These are phyloP conservation scores for Scaptomyza polygonia DNA, from an alignment of 2,888 invertebrate species.

Conservation along the genomic window DNA sequence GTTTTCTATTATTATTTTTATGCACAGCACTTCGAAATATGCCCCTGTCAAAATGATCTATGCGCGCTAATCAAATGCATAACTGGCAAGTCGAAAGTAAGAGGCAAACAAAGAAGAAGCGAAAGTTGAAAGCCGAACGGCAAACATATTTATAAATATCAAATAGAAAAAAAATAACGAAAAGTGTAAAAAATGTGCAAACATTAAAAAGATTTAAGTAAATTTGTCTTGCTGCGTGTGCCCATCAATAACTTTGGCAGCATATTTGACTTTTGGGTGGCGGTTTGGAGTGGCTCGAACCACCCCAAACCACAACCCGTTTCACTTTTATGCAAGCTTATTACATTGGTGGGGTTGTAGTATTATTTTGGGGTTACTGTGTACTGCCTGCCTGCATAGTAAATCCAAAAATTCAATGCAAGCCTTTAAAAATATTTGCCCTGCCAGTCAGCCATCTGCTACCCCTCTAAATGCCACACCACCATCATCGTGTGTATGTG, in stretches of 20 bases:
- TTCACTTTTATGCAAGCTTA: constrained; percentile 21
- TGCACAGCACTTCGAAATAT: constrained; percentile 31
- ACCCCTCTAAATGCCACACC: constrained; percentile 8
- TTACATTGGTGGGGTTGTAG: constrained; percentile 29
- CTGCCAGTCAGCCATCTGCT: constrained; percentile 36
- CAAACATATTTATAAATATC: constrained; percentile 66
- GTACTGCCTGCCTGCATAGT: constrained; percentile 36
- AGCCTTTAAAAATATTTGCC: constrained; percentile 52
- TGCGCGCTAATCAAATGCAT: constrained; percentile 59
- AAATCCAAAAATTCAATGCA: constrained; percentile 65
- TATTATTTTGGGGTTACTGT: constrained; percentile 26
- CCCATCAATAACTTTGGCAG: constrained; percentile 77
- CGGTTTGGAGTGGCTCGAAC: constrained; percentile 8
- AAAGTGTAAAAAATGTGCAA: constrained; percentile 70
- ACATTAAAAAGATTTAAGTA: constrained; percentile 80
- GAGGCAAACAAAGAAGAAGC: background rate
- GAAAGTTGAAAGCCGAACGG: constrained; percentile 28
- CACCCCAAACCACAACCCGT: background rate
- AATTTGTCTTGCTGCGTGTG: constrained; percentile 77
- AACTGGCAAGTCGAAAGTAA: constrained; percentile 18
- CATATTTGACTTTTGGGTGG: constrained; percentile 68
- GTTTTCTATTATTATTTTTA: constrained; percentile 27
- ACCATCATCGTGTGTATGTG: constrained; percentile 16
- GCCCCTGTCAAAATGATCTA: constrained; percentile 69
- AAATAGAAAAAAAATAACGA: constrained; percentile 50